Conservation (phyloP, 2,888 invertebrate species). For the Tenthredo mesomela region DNA sequence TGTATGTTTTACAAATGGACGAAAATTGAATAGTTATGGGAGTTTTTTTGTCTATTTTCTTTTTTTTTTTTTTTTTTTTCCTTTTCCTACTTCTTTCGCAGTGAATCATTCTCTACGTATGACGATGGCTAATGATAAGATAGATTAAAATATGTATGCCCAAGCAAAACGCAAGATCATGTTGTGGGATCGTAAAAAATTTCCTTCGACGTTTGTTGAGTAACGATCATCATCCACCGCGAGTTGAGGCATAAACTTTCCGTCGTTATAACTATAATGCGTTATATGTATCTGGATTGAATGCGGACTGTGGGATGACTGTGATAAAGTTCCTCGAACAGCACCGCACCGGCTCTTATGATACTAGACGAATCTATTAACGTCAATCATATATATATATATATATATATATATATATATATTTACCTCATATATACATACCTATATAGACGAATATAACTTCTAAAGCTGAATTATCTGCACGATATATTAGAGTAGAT, state of each 20-base stretch:
- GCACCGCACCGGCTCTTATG: not conserved
- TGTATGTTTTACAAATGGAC: not conserved
- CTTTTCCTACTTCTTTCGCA: not conserved
- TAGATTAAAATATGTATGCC: not conserved
- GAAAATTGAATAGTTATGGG: not conserved
- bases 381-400: slow-evolving; percentile 21
- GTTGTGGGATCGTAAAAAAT: not conserved
- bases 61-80: not conserved
- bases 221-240: not conserved
- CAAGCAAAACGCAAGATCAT: slow-evolving; percentile 11
- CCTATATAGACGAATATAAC: not conserved
- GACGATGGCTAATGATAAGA: not conserved
- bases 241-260: not conserved
- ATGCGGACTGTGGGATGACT: slow-evolving; percentile 2
- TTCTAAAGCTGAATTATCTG: not conserved
- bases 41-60: no score
- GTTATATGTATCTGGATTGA: not conserved
- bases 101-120: not conserved
- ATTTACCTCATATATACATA: not conserved
- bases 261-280: not conserved
- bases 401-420: no score
- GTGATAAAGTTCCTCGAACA: slow-evolving; percentile 20
- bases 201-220: slow-evolving; percentile 32
- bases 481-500: not conserved
- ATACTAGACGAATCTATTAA: slow-evolving; percentile 34